A percentile compares a stretch with the other conserved stretches of the same genome.
Evolutionary conservation across 2,888 invertebrate genomes (phyloP).

Genomic region (Drosophila fungiperda): DNA sequence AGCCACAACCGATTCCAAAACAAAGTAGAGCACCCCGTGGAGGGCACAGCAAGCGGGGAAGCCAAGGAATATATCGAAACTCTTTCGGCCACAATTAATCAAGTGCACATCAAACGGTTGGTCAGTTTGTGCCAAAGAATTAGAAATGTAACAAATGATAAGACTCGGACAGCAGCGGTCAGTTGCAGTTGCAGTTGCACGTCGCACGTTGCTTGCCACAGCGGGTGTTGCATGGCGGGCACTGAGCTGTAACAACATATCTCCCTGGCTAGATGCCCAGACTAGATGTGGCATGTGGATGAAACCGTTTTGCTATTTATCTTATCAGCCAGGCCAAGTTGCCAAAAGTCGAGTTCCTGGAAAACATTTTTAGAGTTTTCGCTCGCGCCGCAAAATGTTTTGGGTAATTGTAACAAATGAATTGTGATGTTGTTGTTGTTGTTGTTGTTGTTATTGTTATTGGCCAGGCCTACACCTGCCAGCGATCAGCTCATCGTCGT

Average conservation of each 20-base stretch:
- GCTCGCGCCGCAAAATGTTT: constrained; percentile 60
- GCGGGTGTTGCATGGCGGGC: constrained; percentile 56
- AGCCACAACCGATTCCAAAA: constrained; percentile 25
- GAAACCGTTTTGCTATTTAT: constrained; percentile 67
- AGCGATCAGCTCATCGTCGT: constrained; percentile 23
- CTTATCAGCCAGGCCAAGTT: constrained; percentile 65
- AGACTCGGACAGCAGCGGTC: constrained; percentile 9
- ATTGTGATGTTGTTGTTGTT: constrained; percentile 14
- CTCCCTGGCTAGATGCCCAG: constrained; percentile 28
- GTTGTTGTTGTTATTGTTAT: constrained; percentile 6
- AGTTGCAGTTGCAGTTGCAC: constrained; percentile 6
- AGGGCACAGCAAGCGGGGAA: constrained; percentile 25
- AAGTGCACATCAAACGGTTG: constrained; percentile 48
- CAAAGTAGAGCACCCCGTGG: constrained; percentile 42
- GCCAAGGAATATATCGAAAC: constrained; percentile 45
- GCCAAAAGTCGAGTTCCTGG: constrained; percentile 59
- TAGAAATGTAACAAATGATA: constrained; percentile 61
- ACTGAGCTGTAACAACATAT: constrained; percentile 29
- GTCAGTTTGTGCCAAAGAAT: constrained; percentile 53
- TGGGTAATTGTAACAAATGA: constrained; percentile 74
- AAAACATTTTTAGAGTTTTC: constrained; percentile 36
- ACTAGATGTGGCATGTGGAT: constrained; percentile 50
- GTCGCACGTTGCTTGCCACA: constrained; percentile 39
- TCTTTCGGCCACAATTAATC: constrained; percentile 70
- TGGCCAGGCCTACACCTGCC: constrained; percentile 60